phyloP scores from a whole-genome alignment of 2,888 invertebrate species.

The Mactromeris polynyma region DNA sequence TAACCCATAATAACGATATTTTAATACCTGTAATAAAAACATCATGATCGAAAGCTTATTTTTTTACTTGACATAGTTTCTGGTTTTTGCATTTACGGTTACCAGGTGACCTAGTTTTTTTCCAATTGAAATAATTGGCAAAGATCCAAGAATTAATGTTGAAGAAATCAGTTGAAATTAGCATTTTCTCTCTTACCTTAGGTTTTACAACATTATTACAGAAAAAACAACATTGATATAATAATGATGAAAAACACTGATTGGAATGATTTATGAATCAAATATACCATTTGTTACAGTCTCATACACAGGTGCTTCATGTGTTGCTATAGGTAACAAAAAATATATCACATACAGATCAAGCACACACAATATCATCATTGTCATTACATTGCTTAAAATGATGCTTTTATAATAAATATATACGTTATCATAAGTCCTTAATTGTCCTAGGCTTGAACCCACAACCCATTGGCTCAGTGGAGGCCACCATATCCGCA shows the following conservation, averaged over 20 bases:
- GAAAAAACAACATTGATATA: not conserved
- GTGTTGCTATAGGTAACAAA: too few relatives aligned
- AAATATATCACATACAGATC: too few relatives aligned
- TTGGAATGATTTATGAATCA: not conserved
- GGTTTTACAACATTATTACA: not conserved
- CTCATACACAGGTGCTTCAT: not conserved
- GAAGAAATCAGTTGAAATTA: not conserved
- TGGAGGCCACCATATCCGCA: too few relatives aligned
- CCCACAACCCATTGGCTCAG: too few relatives aligned
- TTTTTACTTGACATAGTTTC: not conserved
- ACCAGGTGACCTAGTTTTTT: slow-evolving; percentile 16
- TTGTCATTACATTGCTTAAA: too few relatives aligned
- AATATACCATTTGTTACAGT: not conserved
- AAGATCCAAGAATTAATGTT: not conserved
- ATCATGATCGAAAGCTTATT: not conserved
- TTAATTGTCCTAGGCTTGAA: too few relatives aligned
- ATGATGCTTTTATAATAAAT: too few relatives aligned
- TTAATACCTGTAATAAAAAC: not conserved
- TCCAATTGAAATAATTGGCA: slow-evolving; percentile 8
- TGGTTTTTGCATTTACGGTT: not conserved
- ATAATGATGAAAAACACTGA: not conserved
- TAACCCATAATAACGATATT: not conserved
- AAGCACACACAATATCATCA: too few relatives aligned
- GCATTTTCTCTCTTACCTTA: not conserved
- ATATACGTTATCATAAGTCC: too few relatives aligned